Evolutionary conservation across 2,797 vertebrate species (phyloP).

Genomic region (Darevskia nairensis): DNA sequence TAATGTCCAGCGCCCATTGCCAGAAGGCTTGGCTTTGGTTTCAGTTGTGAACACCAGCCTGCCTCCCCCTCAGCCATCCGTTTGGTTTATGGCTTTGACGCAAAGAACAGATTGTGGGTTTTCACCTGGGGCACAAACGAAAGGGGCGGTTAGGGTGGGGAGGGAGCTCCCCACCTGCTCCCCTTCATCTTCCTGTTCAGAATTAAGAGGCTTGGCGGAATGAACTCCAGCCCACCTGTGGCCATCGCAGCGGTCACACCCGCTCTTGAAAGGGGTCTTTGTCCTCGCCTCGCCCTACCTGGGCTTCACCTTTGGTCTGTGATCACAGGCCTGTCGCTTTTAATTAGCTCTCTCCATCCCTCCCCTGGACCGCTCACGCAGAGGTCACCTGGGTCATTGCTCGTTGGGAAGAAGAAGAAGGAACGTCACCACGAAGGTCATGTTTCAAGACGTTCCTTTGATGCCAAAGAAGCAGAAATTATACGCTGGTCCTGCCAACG

Average conservation of each 20-base stretch:
- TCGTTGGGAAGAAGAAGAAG: constrained; percentile 60
- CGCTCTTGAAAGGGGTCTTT: constrained; percentile 60
- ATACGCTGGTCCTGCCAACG: constrained; percentile 45
- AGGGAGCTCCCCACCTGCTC: constrained; percentile 40
- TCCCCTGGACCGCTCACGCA: constrained; percentile 62
- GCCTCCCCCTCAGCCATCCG: background rate
- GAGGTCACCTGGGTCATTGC: constrained; percentile 68
- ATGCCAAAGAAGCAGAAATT: constrained; percentile 65
- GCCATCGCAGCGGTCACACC: constrained; percentile 47
- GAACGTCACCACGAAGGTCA: constrained; percentile 64
- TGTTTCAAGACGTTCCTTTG: constrained; percentile 69
- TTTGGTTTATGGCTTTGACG: constrained; percentile 14
- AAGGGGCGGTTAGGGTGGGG: background rate
- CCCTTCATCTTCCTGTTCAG: constrained; percentile 56
- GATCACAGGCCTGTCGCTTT: constrained; percentile 67
- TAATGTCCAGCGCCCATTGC: background rate
- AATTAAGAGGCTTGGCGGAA: constrained; percentile 64
- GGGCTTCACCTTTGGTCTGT: constrained; percentile 69
- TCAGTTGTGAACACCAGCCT: background rate
- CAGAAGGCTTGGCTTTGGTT: background rate
- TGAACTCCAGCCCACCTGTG: constrained; percentile 47
- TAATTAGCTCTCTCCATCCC: constrained; percentile 64
- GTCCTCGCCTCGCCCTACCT: constrained; percentile 55
- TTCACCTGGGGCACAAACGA: constrained; percentile 62
- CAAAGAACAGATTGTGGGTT: constrained; percentile 54